Conservation (phyloP, 2,797 vertebrate species). For the Platalea minor region DNA sequence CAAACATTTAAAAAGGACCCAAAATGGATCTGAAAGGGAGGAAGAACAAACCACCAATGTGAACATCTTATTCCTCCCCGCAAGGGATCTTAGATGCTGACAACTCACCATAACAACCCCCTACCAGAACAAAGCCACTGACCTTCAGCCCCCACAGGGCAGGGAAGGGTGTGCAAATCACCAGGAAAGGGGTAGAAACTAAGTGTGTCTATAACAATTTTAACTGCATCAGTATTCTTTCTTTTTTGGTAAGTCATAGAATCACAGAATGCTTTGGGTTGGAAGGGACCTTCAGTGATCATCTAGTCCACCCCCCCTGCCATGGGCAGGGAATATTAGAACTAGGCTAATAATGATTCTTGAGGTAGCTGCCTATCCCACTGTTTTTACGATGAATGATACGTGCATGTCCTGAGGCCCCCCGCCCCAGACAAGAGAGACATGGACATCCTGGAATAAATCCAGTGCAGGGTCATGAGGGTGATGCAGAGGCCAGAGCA, state of each 20-base stretch:
- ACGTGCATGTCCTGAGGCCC: too few relatives aligned
- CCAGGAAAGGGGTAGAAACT: neutral
- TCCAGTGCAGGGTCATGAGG: neutral
- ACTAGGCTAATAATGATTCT: neutral
- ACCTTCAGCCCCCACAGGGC: too few relatives aligned
- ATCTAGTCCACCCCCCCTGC: neutral
- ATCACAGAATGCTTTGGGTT: neutral
- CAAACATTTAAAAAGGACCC: neutral
- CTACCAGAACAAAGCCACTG: neutral
- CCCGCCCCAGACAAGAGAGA: too few relatives aligned
- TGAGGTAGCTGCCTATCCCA: neutral
- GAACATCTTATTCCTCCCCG: neutral
- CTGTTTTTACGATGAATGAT: neutral
- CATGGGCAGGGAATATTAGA: neutral
- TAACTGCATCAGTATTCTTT: too few relatives aligned
- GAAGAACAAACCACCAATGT: too few relatives aligned
- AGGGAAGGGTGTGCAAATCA: too few relatives aligned
- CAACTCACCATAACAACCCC: fast-evolving
- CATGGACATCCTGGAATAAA: neutral
- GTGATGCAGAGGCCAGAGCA: neutral
- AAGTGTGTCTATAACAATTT: neutral
- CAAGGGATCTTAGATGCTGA: neutral
- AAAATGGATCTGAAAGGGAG: neutral
- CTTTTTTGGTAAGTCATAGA: neutral
- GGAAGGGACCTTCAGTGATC: neutral